Base-by-base conservation (phyloP, 2,797 vertebrate species). In the Typhlichthys eigenmanni region DNA sequence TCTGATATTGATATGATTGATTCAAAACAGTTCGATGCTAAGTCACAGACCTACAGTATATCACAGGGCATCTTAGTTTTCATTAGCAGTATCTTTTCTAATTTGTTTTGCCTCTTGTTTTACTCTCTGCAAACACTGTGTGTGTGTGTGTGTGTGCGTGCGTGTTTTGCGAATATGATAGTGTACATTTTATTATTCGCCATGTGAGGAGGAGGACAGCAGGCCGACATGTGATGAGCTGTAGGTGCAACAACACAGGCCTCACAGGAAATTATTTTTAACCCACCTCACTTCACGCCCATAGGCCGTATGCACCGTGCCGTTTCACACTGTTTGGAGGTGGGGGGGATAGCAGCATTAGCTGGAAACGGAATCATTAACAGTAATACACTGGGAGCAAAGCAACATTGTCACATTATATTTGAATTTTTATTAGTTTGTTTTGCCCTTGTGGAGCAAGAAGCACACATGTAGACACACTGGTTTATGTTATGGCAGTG, bases 151-250 rank as follows among this genome's bases (percentile, higher is more conserved):
- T 3, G 17, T 9, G 45, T 29, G 38, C 5, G 13, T 32, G 51
- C 3, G 13, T n/a, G 16, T 51, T 68, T 71, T 77, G 71, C 71
- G 53, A 71, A 74, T 69, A 61, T 51, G 4, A 51, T 17, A 75
- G 34, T 8, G 34, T 38, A 38, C 34, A 86, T 85, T 85, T 77
- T 81, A 80, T 84, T 6, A 85, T 74, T 50, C 24, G 46, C 60
- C 64, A n/a, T 67, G 77, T 73, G 75, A 77, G 72, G 64, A 49
- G 51, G 55, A 62, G 65, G 51, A 58, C 56, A 5, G 48, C 47
- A 38, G 55, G 63, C 58, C 0, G 17, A 57, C 59, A 47, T 58
- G 68, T 68, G 71, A 69, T 79, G 76, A 80, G 75, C 56, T 55
- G 47, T 53, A 55, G 66, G 66, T 66, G 76, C 66, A 67, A 60